Base-by-base conservation (phyloP, 2,113 vertebrate species). In the Daphoenositta chrysoptera region DNA sequence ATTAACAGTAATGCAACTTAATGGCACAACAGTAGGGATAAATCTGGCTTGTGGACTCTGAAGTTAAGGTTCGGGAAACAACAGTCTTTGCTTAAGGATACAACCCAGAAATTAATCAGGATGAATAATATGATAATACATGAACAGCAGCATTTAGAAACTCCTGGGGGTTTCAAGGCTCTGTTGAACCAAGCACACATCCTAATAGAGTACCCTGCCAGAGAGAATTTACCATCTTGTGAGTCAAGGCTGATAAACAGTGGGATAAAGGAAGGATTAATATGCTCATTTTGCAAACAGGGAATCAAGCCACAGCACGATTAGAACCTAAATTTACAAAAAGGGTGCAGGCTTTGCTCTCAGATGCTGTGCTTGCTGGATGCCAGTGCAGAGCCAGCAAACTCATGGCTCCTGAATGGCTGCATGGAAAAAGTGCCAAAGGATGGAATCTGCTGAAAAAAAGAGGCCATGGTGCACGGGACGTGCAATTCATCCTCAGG, bases 221-320 rank as follows among this genome's bases (percentile, higher is more conserved):
- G 45, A 42, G 72, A 90, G 82, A 68, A 68, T 96, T 93, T 93
- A 86, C 35, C 54, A 1, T 56, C 90, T 85, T 70, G 19, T 88
- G 83, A 94, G 90, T 63, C 2, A 10, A 86, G 75, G 37, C 56
- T 58, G 88, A 83, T 86, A 92, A 93, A 93, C 76, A 81, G 40
- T 71, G 56, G 83, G 90, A 83, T 94, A 96, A 93, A 92, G 50
- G 64, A 81, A 71, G 83, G 76, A 94, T 96, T 97, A 83, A 89
- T 82, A 85, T 30, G 28, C 69, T 96, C 61, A 69, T 92, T 96
- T 95, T 90, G 37, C 60, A 89, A 92, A 71, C 56, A 77, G 20
- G 20, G 68, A 86, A 77, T 69, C 44, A 76, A 96, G 79, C 68
- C 88, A 79, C 37, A 51, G n/a, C 4, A 23, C 63, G 68, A 93